Conservation (phyloP, 2,888 invertebrate species). For the Hecatera dysodea region DNA sequence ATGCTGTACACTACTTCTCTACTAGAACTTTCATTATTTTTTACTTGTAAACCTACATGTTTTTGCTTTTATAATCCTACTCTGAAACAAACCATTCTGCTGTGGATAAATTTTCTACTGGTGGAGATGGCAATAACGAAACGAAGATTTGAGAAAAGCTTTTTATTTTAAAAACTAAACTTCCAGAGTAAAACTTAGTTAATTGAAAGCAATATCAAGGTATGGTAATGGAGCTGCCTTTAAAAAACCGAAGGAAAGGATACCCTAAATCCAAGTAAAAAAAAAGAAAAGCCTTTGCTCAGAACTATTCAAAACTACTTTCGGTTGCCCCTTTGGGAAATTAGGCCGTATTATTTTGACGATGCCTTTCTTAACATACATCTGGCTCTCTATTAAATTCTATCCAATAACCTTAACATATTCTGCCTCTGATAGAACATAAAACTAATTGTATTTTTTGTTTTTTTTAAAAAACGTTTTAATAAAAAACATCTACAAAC, state of each 20-base stretch:
- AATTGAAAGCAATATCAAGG: slow-evolving; percentile 31
- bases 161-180: not conserved
- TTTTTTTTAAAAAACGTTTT: not conserved
- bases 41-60: not conserved
- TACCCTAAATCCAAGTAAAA: slow-evolving; percentile 38
- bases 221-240: slow-evolving; percentile 12
- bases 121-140: not conserved
- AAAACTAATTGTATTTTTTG: not conserved
- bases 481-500: slow-evolving; percentile 9
- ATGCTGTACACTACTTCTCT: no score
- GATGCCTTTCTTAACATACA: slow-evolving; percentile 54
- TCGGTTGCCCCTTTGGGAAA: slow-evolving; percentile 60
- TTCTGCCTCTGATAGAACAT: slow-evolving; percentile 16
- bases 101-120: not conserved
- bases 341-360: slow-evolving; percentile 60
- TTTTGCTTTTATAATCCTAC: not conserved
- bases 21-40: no score
- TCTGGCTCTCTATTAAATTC: slow-evolving; percentile 55
- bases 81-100: not conserved
- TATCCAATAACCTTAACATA: slow-evolving; percentile 41
- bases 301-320: slow-evolving; percentile 64
- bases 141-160: not conserved
- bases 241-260: slow-evolving; percentile 28
- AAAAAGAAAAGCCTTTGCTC: slow-evolving; percentile 42
- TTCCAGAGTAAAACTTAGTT: slow-evolving; percentile 10